phyloP scores from a whole-genome alignment of 2,888 invertebrate genomes.

The Drosophila fulvimacula region DNA sequence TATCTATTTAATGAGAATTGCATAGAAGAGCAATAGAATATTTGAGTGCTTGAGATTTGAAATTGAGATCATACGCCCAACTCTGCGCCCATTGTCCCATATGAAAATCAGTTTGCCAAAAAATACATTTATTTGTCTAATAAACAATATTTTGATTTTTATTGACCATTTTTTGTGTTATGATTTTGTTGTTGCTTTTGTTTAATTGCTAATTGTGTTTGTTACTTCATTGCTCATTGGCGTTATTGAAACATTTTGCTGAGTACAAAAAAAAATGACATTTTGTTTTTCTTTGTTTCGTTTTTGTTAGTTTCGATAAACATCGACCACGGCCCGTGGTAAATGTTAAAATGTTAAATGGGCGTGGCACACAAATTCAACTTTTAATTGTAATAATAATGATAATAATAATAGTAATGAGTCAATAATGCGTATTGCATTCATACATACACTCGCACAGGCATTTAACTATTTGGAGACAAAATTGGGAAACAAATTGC shows the following conservation, averaged over 20 bases:
- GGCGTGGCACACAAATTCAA: constrained; percentile 36
- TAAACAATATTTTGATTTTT: constrained; percentile 75
- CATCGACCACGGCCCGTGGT: constrained; percentile 5
- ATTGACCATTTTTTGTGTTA: constrained; percentile 59
- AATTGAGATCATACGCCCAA: background rate
- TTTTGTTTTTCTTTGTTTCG: background rate
- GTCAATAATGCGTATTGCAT: constrained; percentile 8
- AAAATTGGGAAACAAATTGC: constrained; percentile 28
- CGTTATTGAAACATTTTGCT: constrained; percentile 27
- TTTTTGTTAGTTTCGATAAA: constrained; percentile 4
- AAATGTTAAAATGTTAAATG: constrained; percentile 16
- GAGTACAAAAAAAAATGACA: background rate
- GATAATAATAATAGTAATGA: constrained; percentile 1
- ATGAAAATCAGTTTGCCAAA: constrained; percentile 31
- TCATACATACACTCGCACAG: constrained; percentile 21
- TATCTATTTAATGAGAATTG: background rate
- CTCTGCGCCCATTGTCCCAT: background rate
- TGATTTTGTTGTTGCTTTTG: constrained; percentile 31
- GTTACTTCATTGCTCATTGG: constrained; percentile 13
- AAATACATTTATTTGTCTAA: constrained; percentile 65
- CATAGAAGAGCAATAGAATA: background rate
- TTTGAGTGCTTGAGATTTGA: background rate
- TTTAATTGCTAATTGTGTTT: constrained; percentile 40
- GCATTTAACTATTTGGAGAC: constrained; percentile 44
- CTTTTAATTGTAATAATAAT: constrained; percentile 8